These are phyloP conservation scores for Procavia capensis DNA, from an alignment of 2,113 vertebrate genomes.

Conservation along the genomic window DNA sequence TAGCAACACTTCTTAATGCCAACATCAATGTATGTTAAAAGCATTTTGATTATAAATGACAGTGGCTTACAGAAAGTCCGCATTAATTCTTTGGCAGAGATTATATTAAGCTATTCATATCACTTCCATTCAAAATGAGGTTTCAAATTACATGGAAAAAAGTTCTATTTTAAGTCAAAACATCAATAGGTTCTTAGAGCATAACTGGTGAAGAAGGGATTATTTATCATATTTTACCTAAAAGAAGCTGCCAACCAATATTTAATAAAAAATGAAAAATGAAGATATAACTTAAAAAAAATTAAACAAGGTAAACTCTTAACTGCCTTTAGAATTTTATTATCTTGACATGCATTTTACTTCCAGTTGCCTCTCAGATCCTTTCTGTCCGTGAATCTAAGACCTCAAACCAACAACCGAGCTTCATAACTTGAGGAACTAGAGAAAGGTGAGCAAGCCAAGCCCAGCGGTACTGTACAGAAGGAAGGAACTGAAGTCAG, in stretches of 20 bases:
- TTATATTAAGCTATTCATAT: slow-evolving; percentile 46
- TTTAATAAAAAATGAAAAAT: slow-evolving; percentile 37
- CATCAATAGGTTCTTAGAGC: slow-evolving; percentile 45
- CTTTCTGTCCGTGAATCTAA: not conserved
- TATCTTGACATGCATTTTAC: not conserved
- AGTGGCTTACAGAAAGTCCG: slow-evolving; percentile 16
- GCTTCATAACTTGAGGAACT: not conserved
- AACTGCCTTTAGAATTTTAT: slow-evolving; percentile 1
- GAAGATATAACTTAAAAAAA: slow-evolving; percentile 44
- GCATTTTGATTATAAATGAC: slow-evolving; percentile 55
- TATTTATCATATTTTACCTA: slow-evolving; percentile 28
- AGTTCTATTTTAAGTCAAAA: slow-evolving; percentile 64
- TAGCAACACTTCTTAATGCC: not conserved
- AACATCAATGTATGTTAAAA: slow-evolving; percentile 23
- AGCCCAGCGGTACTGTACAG: not conserved
- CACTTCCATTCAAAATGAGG: slow-evolving; percentile 57
- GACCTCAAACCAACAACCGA: not conserved
- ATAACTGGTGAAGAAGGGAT: slow-evolving; percentile 33
- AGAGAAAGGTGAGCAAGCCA: not conserved
- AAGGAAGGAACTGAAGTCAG: not conserved
- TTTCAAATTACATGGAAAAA: slow-evolving; percentile 47
- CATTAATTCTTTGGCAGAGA: slow-evolving; percentile 54
- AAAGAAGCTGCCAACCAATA: slow-evolving; percentile 43
- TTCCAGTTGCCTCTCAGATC: not conserved
- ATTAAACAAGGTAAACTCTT: slow-evolving; percentile 13